Evolutionary conservation across 2,113 vertebrate species (phyloP), one percentile per base, ranked within the genome.

Genomic region (Thalassarche chlororhynchos): DNA sequence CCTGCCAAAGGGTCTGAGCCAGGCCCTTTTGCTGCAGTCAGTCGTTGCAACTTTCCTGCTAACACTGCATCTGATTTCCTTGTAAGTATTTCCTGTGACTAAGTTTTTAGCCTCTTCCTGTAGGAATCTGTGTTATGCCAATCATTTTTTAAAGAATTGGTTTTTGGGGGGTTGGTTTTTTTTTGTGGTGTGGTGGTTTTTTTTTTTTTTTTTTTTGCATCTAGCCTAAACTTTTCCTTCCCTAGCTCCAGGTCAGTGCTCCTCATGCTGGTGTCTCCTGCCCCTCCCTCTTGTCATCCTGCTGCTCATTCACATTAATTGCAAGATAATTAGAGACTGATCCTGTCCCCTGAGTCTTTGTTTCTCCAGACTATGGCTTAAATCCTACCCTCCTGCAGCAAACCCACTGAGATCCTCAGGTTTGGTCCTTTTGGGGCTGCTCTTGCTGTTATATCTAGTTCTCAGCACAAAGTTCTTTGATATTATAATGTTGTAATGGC

Each of bases 391-490:
- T 92, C 44, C 87, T 89, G 81, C 89, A 93, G 76, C 80, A 93
- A 89, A 83, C 70, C 66, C 75, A 51, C 81, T 12, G 40, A 84
- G 61, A 61, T 79, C 60, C 57, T 55, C 75, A 61, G 64, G 55
- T 81, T 52, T 93, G 81, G 62, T 93, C 62, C 46, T 91, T 94
- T 61, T 87, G 84, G 89, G 84, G 70, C 81, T 80, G 66, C 91
- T 46, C n/a, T 85, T 58, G 70, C 78, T 93, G 83, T 77, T 89
- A 58, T 62, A 91, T 83, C 81, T 70, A 4, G 61, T 54, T 87
- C 94, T 96, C 78, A 86, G 87, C 82, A 20, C 70, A 16, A 71
- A 54, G 46, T 85, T 85, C 93, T 97, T 97, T 91, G 91, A 95
- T 93, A 46, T 96, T 96, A 31, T 58, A 96, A 95, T 96, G 72